These are phyloP conservation scores for Melanocharis versteri DNA, from an alignment of 2,113 vertebrate genomes.

Conservation along the genomic window DNA sequence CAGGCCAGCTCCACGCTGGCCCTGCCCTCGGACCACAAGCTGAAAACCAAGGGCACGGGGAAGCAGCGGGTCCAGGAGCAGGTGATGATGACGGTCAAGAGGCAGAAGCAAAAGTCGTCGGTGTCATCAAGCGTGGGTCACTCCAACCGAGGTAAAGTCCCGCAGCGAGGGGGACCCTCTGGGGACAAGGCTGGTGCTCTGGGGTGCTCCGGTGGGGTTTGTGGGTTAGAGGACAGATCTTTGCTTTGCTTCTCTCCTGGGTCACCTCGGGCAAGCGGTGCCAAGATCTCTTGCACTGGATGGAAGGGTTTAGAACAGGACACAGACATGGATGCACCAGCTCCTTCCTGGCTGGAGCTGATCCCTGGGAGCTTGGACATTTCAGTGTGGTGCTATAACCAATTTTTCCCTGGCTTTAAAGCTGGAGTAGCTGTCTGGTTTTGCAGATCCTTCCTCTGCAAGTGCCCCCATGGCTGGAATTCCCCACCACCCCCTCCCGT, in stretches of 20 bases:
- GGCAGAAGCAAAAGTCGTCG: conserved; percentile 75
- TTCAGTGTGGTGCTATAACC: background rate
- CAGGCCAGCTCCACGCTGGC: conserved; percentile 79
- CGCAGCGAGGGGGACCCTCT: background rate
- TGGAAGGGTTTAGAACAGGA: background rate
- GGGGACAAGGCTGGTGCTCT: background rate
- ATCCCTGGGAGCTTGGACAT: background rate
- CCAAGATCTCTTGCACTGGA: background rate
- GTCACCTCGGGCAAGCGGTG: background rate
- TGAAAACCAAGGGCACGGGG: conserved; percentile 76
- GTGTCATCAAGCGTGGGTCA: conserved; percentile 70
- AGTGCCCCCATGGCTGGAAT: background rate
- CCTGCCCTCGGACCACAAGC: conserved; percentile 76
- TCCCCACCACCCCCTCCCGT: background rate
- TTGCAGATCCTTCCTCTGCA: background rate
- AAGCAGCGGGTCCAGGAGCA: conserved; percentile 79
- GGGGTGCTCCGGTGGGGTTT: background rate
- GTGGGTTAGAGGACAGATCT: fast-evolving
- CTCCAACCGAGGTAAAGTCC: conserved; percentile 75
- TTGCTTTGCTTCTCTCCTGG: fast-evolving
- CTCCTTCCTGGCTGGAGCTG: background rate
- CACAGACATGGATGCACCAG: background rate
- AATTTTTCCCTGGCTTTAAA: background rate
- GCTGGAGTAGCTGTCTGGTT: background rate
- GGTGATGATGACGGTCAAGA: conserved; percentile 78